These are phyloP conservation scores for Actias luna DNA, from an alignment of 2,888 invertebrate species.

Conservation along the genomic window DNA sequence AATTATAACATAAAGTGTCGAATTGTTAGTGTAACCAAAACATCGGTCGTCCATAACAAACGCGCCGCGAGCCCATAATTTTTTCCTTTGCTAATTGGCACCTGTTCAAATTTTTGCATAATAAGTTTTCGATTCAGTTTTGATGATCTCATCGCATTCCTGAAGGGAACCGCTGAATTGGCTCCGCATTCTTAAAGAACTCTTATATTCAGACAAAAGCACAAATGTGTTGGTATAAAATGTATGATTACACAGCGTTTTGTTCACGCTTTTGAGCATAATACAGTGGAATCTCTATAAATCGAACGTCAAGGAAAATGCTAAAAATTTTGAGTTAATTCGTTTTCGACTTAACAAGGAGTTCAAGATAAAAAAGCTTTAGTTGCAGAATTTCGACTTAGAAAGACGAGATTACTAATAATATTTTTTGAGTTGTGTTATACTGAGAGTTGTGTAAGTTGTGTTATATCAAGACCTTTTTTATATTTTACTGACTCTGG, in stretches of 20 bases:
- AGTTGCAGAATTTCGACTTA: too few relatives aligned
- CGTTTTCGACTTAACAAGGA: too few relatives aligned
- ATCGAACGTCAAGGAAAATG: too few relatives aligned
- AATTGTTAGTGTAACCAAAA: slow-evolving; percentile 22
- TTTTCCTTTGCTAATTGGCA: slow-evolving; percentile 34
- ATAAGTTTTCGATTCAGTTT: slow-evolving; percentile 34
- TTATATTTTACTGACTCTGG: too few relatives aligned
- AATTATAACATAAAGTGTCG: slow-evolving; percentile 27
- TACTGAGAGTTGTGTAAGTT: too few relatives aligned
- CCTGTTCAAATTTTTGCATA: slow-evolving; percentile 39
- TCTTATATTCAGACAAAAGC: background rate
- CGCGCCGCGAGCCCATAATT: slow-evolving; percentile 21
- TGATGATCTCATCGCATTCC: slow-evolving; percentile 45
- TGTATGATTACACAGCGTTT: background rate
- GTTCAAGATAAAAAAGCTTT: too few relatives aligned
- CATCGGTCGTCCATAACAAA: slow-evolving; percentile 25
- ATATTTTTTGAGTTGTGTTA: too few relatives aligned
- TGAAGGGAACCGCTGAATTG: slow-evolving; percentile 29
- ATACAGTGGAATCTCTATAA: too few relatives aligned
- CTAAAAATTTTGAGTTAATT: too few relatives aligned
- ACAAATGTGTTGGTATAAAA: background rate
- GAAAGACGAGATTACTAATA: too few relatives aligned
- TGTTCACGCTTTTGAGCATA: background rate
- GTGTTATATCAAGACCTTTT: too few relatives aligned
- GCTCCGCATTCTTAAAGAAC: background rate